Percentiles rank a stretch among this genome's conserved stretches.
Evolutionary conservation across 92 coral and sea anemone species (phyloP).

Genomic region (Phenganax marumi): DNA sequence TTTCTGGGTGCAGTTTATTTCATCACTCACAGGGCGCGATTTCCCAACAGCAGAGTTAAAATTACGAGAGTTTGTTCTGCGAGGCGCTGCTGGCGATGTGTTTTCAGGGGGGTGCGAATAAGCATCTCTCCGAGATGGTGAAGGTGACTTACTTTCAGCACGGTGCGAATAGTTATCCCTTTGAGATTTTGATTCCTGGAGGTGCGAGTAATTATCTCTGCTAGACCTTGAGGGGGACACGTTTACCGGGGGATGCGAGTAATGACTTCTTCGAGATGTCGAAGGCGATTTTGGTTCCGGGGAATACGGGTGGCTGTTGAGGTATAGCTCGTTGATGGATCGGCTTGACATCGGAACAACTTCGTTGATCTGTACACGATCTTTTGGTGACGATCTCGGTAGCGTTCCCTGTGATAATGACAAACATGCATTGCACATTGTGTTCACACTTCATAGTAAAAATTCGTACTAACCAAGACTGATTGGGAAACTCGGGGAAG

Average conservation of each 20-base stretch:
- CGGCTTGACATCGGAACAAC: slow-evolving; percentile 29
- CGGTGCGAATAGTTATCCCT: no score
- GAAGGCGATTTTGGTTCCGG: not conserved
- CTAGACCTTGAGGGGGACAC: no score
- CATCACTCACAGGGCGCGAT: slow-evolving; percentile 22
- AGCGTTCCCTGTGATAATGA: slow-evolving; percentile 26
- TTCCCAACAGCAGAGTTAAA: slow-evolving; percentile 13
- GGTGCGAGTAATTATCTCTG: no score
- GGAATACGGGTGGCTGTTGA: not conserved
- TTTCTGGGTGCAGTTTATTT: slow-evolving; percentile 71
- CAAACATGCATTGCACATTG: not conserved
- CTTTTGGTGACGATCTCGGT: slow-evolving; percentile 17
- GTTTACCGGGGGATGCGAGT: no score
- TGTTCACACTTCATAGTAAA: no score
- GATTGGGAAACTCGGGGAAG: no score
- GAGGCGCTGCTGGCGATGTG: not conserved
- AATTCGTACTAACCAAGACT: no score
- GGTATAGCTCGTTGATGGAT: slow-evolving; percentile 17
- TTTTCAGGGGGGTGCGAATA: not conserved
- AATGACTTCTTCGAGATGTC: no score
- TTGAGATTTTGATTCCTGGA: no score
- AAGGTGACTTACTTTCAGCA: no score
- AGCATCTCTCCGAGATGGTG: no score
- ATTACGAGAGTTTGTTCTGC: slow-evolving; percentile 29
- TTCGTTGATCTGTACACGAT: slow-evolving; percentile 26